Percentiles rank a stretch among this genome's conserved stretches.
Conservation (phyloP, 1,140 invertebrate species). For the Euura saliciscinereae region DNA sequence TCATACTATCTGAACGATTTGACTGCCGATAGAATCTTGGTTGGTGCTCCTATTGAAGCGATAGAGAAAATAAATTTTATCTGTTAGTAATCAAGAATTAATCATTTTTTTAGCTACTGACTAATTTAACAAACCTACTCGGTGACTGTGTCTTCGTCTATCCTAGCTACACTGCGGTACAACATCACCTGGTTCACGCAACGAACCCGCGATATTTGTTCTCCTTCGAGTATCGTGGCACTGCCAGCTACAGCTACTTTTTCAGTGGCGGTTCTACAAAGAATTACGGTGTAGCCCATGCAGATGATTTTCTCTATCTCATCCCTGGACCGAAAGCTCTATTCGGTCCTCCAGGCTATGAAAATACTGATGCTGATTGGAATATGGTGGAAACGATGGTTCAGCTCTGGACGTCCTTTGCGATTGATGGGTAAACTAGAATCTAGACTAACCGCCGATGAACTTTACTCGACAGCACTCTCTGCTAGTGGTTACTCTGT, state of each 20-base stretch:
- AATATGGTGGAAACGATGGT: conserved; percentile 2
- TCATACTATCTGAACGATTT: neutral
- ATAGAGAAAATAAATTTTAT: neutral
- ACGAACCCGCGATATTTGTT: neutral
- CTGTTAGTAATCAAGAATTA: neutral
- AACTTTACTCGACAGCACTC: no score
- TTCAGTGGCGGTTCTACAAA: neutral
- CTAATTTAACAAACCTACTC: neutral
- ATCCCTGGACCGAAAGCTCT: neutral
- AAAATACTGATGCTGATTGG: neutral
- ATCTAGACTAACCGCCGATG: neutral
- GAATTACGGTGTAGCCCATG: neutral
- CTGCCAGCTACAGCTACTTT: neutral
- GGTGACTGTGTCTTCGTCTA: neutral
- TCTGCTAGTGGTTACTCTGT: no score
- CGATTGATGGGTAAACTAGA: neutral
- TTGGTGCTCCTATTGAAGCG: neutral
- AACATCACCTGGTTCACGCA: neutral
- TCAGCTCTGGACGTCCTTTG: neutral
- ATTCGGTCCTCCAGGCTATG: neutral
- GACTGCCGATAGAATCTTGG: neutral
- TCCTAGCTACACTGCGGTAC: neutral
- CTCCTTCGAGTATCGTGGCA: conserved; percentile 5
- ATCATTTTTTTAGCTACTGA: neutral
- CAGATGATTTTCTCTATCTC: neutral